phyloP scores from a whole-genome alignment of 2,797 vertebrate species.

The Dipus sagitta region DNA sequence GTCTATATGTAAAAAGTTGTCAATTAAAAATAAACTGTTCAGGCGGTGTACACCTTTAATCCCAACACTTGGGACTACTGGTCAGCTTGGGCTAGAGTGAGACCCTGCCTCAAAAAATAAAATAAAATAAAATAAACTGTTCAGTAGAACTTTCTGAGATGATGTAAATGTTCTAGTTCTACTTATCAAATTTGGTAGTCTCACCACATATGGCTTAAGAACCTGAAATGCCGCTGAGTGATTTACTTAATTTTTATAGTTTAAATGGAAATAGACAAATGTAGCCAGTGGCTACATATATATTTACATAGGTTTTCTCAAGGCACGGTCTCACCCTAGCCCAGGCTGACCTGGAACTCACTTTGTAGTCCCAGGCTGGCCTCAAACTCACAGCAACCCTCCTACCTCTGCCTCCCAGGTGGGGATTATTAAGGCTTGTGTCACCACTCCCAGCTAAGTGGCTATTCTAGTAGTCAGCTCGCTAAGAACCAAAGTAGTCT shows the following conservation, averaged over 20 bases:
- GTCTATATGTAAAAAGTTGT: too few species aligned
- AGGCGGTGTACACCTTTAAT: too few species aligned
- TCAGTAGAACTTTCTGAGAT: background rate
- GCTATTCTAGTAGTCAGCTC: background rate
- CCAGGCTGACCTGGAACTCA: too few species aligned
- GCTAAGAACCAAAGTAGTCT: conserved; percentile 15
- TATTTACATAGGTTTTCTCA: too few species aligned
- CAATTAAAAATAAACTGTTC: too few species aligned
- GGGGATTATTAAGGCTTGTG: too few species aligned
- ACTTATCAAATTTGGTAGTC: background rate
- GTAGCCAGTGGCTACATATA: background rate
- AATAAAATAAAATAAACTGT: conserved; percentile 15
- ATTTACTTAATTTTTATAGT: conserved; percentile 44
- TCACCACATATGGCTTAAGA: background rate
- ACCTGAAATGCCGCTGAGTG: conserved; percentile 7
- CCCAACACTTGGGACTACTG: too few species aligned
- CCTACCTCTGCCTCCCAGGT: too few species aligned
- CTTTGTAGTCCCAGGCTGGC: too few species aligned
- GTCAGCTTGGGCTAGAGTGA: too few species aligned
- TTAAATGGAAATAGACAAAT: conserved; percentile 25
- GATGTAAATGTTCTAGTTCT: background rate
- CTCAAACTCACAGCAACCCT: too few species aligned
- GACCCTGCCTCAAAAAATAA: background rate
- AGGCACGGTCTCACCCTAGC: too few species aligned
- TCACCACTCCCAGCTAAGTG: background rate